Conservation (phyloP, 2,797 vertebrate genomes). For the Geotrypetes seraphini region DNA sequence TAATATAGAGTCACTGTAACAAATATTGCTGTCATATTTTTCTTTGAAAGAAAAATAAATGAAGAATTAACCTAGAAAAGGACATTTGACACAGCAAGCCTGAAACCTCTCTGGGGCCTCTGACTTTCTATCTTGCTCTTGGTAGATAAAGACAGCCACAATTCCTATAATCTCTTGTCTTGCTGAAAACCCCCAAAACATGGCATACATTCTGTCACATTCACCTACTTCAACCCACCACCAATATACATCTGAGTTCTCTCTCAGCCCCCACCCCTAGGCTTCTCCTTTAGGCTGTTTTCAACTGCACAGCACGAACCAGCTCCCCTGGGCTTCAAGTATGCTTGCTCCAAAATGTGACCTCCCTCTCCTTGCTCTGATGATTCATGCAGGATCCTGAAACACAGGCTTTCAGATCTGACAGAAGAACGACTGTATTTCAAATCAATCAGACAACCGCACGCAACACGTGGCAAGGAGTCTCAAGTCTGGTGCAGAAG, state of each 20-base stretch:
- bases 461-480: neutral
- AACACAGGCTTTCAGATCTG: neutral
- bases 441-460: fast-evolving
- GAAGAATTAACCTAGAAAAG: neutral
- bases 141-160: conserved; percentile 4
- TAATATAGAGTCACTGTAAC: no score
- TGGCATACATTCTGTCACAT: neutral
- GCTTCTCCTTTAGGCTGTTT: neutral
- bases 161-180: conserved; percentile 21
- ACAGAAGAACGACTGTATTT: neutral
- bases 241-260: neutral
- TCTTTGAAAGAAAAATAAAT: no score
- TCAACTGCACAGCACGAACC: neutral
- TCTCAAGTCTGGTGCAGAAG: neutral
- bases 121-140: conserved; percentile 18
- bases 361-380: neutral
- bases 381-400: neutral
- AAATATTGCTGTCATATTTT: no score
- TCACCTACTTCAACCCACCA: neutral
- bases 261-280: neutral
- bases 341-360: neutral
- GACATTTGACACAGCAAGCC: conserved; percentile 11
- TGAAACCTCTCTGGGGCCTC: conserved; percentile 5
- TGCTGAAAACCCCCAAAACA: conserved; percentile 9
- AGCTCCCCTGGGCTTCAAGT: neutral